A percentile compares a stretch with the other conserved stretches of the same genome.
phyloP scores from a whole-genome alignment of 2,797 vertebrate species.

The Acropternis orthonyx region DNA sequence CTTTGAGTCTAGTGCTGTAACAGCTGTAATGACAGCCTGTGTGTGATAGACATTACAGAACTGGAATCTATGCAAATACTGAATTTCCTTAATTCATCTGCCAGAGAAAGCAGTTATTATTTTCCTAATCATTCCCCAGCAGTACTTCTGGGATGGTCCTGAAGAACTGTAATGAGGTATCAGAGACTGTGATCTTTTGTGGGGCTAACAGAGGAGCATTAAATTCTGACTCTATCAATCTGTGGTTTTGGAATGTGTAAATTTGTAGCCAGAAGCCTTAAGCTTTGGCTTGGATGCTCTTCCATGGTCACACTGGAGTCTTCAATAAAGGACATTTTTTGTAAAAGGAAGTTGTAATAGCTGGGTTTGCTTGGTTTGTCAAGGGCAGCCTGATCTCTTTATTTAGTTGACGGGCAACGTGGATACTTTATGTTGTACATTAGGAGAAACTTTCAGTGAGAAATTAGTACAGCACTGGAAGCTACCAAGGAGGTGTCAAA shows the following conservation, averaged over 20 bases:
- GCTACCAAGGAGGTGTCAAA: background rate
- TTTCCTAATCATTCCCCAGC: background rate
- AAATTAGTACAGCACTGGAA: background rate
- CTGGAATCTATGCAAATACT: background rate
- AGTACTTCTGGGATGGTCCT: background rate
- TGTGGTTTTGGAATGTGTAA: background rate
- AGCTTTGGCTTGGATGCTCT: background rate
- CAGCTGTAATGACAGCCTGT: background rate
- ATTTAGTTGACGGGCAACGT: background rate
- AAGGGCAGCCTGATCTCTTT: background rate
- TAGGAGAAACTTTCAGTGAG: background rate
- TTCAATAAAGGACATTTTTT: background rate
- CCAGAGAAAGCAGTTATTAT: background rate
- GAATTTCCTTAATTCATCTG: background rate
- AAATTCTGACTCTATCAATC: background rate
- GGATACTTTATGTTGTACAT: background rate
- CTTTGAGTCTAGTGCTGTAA: background rate
- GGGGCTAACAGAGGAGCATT: background rate
- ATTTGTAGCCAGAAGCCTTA: background rate
- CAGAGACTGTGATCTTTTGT: background rate
- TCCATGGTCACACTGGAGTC: background rate
- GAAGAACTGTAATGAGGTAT: background rate
- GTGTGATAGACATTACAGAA: background rate
- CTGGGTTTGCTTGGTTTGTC: background rate
- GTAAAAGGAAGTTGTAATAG: background rate